These are phyloP conservation scores for Daubentonia madagascariensis DNA, from an alignment of 2,113 vertebrate species.

Conservation along the genomic window DNA sequence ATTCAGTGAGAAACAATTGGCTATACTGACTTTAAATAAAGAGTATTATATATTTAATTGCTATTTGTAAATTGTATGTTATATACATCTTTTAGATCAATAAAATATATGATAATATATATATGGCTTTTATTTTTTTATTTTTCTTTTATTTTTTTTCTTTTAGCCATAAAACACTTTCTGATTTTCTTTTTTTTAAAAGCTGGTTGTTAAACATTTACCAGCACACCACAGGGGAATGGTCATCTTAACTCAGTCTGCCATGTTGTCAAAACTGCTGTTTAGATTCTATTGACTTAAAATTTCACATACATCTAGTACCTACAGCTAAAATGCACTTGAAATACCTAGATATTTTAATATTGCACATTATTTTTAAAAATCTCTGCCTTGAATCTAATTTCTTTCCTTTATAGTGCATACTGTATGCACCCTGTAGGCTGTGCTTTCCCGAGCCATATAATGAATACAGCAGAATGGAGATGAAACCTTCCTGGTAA, in stretches of 20 bases:
- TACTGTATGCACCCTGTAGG: rapidly evolving
- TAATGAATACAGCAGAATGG: background rate
- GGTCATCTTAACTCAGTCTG: background rate
- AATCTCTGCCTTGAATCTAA: background rate
- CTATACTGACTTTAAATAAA: background rate
- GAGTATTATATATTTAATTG: background rate
- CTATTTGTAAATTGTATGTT: background rate
- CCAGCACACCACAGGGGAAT: too few species aligned
- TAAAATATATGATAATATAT: background rate
- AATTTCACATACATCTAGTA: background rate
- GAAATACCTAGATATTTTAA: too few species aligned
- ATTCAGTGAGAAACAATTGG: background rate
- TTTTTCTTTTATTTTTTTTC: too few species aligned
- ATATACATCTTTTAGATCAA: background rate
- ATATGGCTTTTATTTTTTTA: background rate
- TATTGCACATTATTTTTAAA: background rate
- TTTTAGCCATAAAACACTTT: too few species aligned
- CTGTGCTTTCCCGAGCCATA: background rate
- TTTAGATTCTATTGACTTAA: background rate
- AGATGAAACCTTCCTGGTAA: background rate
- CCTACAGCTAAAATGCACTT: background rate
- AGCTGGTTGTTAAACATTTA: background rate
- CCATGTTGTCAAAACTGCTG: background rate
- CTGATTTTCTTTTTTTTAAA: background rate
- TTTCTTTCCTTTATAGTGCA: background rate